phyloP scores from a whole-genome alignment of 2,797 vertebrate genomes.

The Chelon labrosus region DNA sequence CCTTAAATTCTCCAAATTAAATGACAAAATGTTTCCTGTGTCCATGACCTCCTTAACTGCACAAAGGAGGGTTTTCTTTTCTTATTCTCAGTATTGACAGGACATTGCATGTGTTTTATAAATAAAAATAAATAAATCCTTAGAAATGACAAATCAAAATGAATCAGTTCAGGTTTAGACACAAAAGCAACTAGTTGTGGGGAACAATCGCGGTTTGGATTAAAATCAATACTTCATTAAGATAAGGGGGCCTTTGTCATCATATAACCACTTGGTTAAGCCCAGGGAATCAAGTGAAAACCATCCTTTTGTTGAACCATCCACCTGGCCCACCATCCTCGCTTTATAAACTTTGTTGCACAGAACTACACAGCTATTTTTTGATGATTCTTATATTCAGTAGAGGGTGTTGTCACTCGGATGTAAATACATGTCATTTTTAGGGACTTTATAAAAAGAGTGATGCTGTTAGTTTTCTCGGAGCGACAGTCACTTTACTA shows the following conservation, averaged over 20 bases:
- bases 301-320: constrained; percentile 7
- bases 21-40: constrained; percentile 4
- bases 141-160: background rate
- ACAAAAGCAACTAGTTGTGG: background rate
- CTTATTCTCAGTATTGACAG: background rate
- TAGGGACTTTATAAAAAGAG: background rate
- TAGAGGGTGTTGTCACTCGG: constrained; percentile 7
- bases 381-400: constrained; percentile 5
- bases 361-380: background rate
- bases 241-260: background rate
- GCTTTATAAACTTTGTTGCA: background rate
- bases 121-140: background rate
- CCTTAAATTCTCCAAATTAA: constrained; percentile 13
- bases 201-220: background rate
- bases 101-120: background rate
- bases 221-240: background rate
- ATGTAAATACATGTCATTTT: constrained; percentile 12
- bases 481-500: background rate
- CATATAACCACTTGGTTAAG: background rate
- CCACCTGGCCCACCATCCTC: background rate
- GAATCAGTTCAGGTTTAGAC: background rate
- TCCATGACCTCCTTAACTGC: background rate
- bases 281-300: background rate
- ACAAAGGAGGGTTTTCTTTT: constrained; percentile 1
- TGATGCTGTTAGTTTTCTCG: constrained; percentile 2